Evolutionary conservation across 23 tunicate genomes (phyloP), one percentile per base, ranked within the genome.

Genomic region (Styela plicata): DNA sequence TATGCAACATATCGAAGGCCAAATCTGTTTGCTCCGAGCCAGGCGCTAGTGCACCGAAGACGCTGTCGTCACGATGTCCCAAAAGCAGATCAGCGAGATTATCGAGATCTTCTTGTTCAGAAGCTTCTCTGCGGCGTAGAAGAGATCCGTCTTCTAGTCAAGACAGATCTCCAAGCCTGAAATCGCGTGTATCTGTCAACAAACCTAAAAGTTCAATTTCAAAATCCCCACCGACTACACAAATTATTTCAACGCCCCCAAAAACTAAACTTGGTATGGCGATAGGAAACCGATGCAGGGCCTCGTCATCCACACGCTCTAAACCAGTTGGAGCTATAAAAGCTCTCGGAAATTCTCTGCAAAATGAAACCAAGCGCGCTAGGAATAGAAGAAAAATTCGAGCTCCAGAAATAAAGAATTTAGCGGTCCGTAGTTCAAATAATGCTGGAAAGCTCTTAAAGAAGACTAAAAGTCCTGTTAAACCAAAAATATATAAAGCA

Each of bases 291-390:
- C 57, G 57, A 44, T 5, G 7, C 13, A 44, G 13, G 57, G n/a
- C n/a, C n/a, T n/a, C n/a, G n/a, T n/a, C n/a, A n/a, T 44, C 57
- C 7, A 73, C 25, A 33, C 78, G 25, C 20, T 16, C 19, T 16
- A 73, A 73, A 73, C 78, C 78, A 10, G 27, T 76, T 44, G 81
- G 81, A 21, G 81, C 81, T 44, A 76, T 76, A 13, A 36, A 44
- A 76, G 81, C 81, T 17, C 66, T 76, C 30, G 81, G 81, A 30
- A 29, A 7, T 22, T 21, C 24, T 24, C 27, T 76, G 65, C 81
- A 76, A 57, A 33, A 34, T 3, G 36, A 27, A 71, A 16, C 77
- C 7, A 29, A 66, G 5, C 36, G 26, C 3, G 26, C 35, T 34
- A 71, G 29, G 16, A 5, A 3, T 5, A 66, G 31, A 28, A 66